Base-by-base conservation (phyloP, 35 echinoderm and acorn worm species). In the Acanthaster planci region DNA sequence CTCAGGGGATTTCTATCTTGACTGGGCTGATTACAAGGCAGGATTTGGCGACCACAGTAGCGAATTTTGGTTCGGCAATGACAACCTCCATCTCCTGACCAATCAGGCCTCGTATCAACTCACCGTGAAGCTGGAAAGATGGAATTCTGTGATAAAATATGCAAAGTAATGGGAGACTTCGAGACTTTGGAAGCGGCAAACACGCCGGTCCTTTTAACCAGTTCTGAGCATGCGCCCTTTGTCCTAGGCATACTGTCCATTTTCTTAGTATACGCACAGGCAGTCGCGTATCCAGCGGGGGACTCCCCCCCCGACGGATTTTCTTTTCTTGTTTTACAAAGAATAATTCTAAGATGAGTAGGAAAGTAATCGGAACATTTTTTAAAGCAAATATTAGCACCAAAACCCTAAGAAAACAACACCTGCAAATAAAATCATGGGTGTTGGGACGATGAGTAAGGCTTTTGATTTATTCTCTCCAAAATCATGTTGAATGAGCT, bases 11-110 rank as follows among this genome's bases (percentile, higher is more conserved):
- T 83, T 83, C 31, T 83, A 83, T 37, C 29, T 55, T 26, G 5
- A n/a, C 34, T 83, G 80, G 80, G 47, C 35, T 2, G 80, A 83
- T 51, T 83, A 83, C 80, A 83, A 83, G 37, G 50, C 80, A 23
- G 80, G 80, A 5, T 83, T 83, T 83, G 80, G 80, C 18, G 29
- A 83, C 53, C 31, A 27, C 1, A 17, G 2, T 18, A 7, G 5
- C 2, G 80, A 83, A 31, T 58, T 50, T 58, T 83, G 80, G 80
- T 58, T 83, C 19, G 80, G 77, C 44, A 79, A 79, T 27, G 77
- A 79, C 77, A 26, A 79, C 18, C 14, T 79, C 9, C 77, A 79
- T 38, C 38, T 52, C 29, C 21, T 79, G 38, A n/a, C 77, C 37
- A 44, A 40, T 40, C 77, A 79, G 77, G 8, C 21, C 7, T 10